Conservation (phyloP, 2,888 invertebrate species). For the Alcis repandata region DNA sequence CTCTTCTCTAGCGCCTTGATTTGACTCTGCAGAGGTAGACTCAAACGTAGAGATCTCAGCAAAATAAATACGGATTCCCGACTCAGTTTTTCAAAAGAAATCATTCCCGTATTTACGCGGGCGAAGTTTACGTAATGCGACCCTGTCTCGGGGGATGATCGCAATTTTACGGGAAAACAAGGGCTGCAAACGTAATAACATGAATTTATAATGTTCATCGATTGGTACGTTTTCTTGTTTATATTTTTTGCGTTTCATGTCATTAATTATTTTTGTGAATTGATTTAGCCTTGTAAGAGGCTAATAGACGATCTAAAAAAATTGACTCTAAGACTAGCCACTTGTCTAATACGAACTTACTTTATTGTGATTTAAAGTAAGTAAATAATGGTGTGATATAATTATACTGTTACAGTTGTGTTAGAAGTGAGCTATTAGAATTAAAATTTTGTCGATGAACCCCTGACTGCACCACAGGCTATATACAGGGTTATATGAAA, state of each 20-base stretch:
- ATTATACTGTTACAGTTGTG: too few species aligned
- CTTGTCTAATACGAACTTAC: too few species aligned
- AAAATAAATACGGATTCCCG: slow-evolving; percentile 43
- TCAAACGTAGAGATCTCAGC: background rate
- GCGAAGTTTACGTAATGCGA: slow-evolving; percentile 69
- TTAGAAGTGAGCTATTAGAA: too few species aligned
- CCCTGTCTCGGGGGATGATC: slow-evolving; percentile 59
- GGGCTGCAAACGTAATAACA: slow-evolving; percentile 66
- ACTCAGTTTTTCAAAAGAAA: slow-evolving; percentile 22
- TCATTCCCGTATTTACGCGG: slow-evolving; percentile 34
- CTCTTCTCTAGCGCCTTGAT: too few species aligned
- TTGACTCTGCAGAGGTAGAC: background rate
- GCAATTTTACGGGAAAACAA: slow-evolving; percentile 81
- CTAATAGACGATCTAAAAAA: too few species aligned
- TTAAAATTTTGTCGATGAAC: too few species aligned
- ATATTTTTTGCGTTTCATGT: slow-evolving; percentile 9
- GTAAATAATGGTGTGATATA: too few species aligned
- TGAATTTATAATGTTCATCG: slow-evolving; percentile 66
- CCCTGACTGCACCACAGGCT: too few species aligned
- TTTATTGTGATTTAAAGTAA: too few species aligned
- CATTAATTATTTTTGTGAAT: background rate
- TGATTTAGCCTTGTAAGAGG: too few species aligned
- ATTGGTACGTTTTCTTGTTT: slow-evolving; percentile 39
- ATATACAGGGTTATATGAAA: background rate
- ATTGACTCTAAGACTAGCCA: too few species aligned